Conservation (phyloP, 1,140 invertebrate species). For the Pectinophora gossypiella region DNA sequence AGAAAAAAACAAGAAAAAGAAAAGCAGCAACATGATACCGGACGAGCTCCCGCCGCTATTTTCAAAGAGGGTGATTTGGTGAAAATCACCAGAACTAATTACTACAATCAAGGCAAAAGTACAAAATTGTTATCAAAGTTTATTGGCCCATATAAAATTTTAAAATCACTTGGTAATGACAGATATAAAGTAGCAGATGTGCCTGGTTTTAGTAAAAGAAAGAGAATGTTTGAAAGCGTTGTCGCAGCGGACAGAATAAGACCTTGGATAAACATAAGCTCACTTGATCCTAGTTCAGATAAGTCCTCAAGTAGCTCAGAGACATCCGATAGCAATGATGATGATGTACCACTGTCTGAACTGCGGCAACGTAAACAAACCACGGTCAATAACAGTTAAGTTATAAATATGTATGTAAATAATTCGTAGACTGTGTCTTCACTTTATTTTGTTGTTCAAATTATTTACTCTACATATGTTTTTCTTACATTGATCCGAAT, state of each 20-base stretch:
- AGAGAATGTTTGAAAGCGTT: neutral
- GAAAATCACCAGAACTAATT: neutral
- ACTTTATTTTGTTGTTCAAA: neutral
- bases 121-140: constrained; percentile 1
- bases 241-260: constrained; percentile 1
- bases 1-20: neutral
- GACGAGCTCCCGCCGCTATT: neutral
- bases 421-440: neutral
- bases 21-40: neutral
- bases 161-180: neutral
- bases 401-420: neutral
- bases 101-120: neutral
- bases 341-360: neutral
- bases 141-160: constrained; percentile 1
- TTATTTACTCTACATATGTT: neutral
- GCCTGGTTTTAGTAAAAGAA: neutral
- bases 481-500: neutral
- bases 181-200: neutral
- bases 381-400: neutral
- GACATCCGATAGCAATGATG: neutral
- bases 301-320: neutral
- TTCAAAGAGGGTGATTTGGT: neutral
- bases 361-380: neutral
- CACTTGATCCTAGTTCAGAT: neutral
- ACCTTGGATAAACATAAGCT: neutral